Evolutionary conservation across 1,140 invertebrate species (phyloP).

Genomic region (honey bee (Apis mellifera)): DNA sequence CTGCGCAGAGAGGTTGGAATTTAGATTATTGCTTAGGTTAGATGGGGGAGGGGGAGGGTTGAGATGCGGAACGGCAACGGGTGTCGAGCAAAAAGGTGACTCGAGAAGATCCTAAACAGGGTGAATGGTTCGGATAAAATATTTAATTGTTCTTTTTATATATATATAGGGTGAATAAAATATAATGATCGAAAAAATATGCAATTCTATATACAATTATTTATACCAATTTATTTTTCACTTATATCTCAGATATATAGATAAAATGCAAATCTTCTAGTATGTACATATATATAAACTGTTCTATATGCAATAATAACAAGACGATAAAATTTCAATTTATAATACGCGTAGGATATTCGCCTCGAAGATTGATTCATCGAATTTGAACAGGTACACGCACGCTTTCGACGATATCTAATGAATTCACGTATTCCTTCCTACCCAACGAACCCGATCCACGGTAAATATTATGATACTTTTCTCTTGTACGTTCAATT

Average conservation of each 20-base stretch:
- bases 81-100: background rate
- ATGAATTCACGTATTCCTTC: background rate
- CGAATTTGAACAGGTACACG: background rate
- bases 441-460: background rate
- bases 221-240: too few species aligned
- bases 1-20: background rate
- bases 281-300: too few species aligned
- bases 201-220: too few species aligned
- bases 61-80: background rate
- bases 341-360: background rate
- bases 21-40: slow-evolving; percentile 18
- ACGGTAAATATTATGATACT: background rate
- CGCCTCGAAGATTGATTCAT: background rate
- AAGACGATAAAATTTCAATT: too few species aligned
- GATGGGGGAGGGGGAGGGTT: background rate
- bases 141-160: too few species aligned
- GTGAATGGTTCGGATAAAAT: background rate
- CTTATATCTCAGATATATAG: too few species aligned
- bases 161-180: too few species aligned
- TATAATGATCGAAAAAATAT: too few species aligned
- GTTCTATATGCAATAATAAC: too few species aligned
- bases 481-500: slow-evolving; percentile 18
- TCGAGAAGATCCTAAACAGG: background rate
- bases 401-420: background rate
- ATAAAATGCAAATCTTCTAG: too few species aligned